Base-by-base conservation (phyloP, 2,113 vertebrate species). In the Corydoras sp. region DNA sequence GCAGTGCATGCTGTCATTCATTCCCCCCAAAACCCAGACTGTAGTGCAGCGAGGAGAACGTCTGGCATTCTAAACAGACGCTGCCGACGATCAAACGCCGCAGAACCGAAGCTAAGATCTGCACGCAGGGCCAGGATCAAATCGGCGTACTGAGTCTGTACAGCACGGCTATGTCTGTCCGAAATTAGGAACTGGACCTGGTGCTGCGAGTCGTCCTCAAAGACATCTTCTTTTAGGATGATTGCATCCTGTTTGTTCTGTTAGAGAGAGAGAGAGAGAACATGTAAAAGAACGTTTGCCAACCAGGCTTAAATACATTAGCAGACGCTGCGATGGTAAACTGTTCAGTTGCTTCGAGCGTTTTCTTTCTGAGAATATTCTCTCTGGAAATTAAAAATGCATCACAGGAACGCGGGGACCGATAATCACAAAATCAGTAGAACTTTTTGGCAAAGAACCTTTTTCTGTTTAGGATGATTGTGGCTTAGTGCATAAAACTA, bases 1-100 rank as follows among this genome's bases (percentile, higher is more conserved):
- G 48, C 49, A 60, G 50, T 54, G 9, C 8, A 56, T 79, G 76
- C 50, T 18, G 81, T 87, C 81, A 86, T 80, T 84, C 71, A 83
- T 87, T 84, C 83, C 18, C 18, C 18, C 83, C 79, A 53, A 77
- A 65, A 64, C 66, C 76, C 58, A 30, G 50, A 55, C 31, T 72
- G 58, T 62, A 62, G 61, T 72, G 69, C 11, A 76, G 79, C 76
- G 71, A 67, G 29, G 24, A 69, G 68, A 74, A 30, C 68, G 82
- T 71, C 65, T 75, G 73, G 54, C 18, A 7, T 29, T 53, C 15
- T 10, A 11, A 50, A 50, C 30, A 9, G 51, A 55, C 62, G 55
- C 60, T 29, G 49, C 35, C 18, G 32, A 69, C 32, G 61, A 73
- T 65, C 56, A 56, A 50, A 59, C 3, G 58, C 32, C 14, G 24